These are phyloP conservation scores for Eulithis testata DNA, from an alignment of 2,888 invertebrate genomes.

Conservation along the genomic window DNA sequence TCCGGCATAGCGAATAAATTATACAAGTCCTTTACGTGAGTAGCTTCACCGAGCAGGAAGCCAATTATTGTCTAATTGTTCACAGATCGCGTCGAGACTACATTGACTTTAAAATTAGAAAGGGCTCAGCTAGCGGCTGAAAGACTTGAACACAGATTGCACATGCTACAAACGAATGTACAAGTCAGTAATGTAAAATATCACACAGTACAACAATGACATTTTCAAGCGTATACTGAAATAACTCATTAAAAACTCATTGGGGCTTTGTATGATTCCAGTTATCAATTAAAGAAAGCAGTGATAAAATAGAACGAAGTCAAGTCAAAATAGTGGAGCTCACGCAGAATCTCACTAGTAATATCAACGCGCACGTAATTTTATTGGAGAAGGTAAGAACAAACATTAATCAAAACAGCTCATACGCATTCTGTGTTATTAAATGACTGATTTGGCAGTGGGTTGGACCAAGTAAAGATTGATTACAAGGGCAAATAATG, in stretches of 20 bases:
- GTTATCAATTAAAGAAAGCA: slow-evolving; percentile 75
- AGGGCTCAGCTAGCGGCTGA: slow-evolving; percentile 80
- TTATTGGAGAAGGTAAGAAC: slow-evolving; percentile 74
- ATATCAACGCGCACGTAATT: slow-evolving; percentile 67
- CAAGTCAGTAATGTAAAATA: slow-evolving; percentile 54
- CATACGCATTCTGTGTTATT: slow-evolving; percentile 34
- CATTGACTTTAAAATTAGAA: slow-evolving; percentile 75
- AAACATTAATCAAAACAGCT: slow-evolving; percentile 37
- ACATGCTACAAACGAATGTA: slow-evolving; percentile 76
- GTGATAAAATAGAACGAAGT: slow-evolving; percentile 70
- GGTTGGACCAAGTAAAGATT: slow-evolving; percentile 39
- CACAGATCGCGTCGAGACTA: slow-evolving; percentile 78
- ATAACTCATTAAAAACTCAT: not conserved
- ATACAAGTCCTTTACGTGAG: slow-evolving; percentile 47
- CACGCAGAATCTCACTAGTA: slow-evolving; percentile 70
- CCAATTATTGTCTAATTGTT: slow-evolving; percentile 54
- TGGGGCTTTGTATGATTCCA: slow-evolving; percentile 51
- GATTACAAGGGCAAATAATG: slow-evolving; percentile 31
- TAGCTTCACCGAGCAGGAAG: slow-evolving; percentile 53
- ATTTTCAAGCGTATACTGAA: not conserved
- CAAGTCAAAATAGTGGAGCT: slow-evolving; percentile 69
- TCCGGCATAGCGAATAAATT: slow-evolving; percentile 56
- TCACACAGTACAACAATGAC: not conserved
- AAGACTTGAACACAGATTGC: slow-evolving; percentile 74
- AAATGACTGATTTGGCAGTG: slow-evolving; percentile 42